Evolutionary conservation across 2,113 vertebrate species (phyloP), one percentile per base, ranked within the genome.

Genomic region (Alligator sinensis): DNA sequence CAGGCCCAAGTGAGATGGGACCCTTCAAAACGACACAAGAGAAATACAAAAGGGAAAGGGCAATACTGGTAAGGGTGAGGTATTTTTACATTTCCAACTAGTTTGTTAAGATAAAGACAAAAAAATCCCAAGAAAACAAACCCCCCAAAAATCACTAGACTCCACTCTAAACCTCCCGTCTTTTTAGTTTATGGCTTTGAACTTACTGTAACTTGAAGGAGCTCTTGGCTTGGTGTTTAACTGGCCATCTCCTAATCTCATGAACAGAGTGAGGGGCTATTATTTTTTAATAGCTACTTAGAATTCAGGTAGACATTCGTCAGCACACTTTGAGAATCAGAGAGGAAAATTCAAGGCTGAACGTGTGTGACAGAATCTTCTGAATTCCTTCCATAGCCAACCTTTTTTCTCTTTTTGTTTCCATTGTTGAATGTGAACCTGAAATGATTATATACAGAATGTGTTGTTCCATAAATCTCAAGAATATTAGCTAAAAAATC

Each of bases 361-460:
- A 16, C 47, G 28, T 3, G 30, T 82, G 89, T 57, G 84, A 84
- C 14, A 70, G 4, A 70, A 87, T 76, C 60, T 87, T 80, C 62
- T 34, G 34, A 16, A 30, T 70, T 34, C 28, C 30, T 22, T 34
- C 30, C 1, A 19, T 9, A 30, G 68, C 68, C 18, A 11, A 30
- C 11, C 30, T 34, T 19, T 70, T 70, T 76, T 58, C 55, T 89
- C 70, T 13, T 38, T 47, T 47, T 82, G 60, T 57, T 68, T 90
- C 2, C 0, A 62, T 86, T 89, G 55, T 34, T 78, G 83, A 91
- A 82, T 11, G 4, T 78, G 72, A 62, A 18, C 72, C 84, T 47
- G 47, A 70, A 93, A 95, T 7, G 9, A 27, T 94, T 84, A 93
- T 4, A 2, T 86, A 64, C 89, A 93, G 19, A 77, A 30, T 81